phyloP scores from a whole-genome alignment of 2,888 invertebrate species.

The Hydrotaea diabolus region DNA sequence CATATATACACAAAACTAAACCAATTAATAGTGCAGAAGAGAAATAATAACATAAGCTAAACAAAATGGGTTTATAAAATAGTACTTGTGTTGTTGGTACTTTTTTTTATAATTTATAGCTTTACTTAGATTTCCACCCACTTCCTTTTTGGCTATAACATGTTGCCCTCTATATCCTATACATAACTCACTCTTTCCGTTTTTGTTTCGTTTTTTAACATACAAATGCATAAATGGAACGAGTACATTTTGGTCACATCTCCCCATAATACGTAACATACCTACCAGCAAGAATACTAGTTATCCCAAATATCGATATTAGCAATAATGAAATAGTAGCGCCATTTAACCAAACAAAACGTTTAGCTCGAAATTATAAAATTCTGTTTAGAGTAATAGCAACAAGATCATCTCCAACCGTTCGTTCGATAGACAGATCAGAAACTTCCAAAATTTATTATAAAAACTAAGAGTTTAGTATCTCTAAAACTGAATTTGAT shows the following conservation, averaged over 20 bases:
- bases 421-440: not conserved
- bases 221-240: not conserved
- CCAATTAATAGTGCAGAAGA: slow-evolving; percentile 13
- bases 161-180: not conserved
- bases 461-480: slow-evolving; percentile 39
- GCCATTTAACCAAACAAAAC: slow-evolving; percentile 5
- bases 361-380: not conserved
- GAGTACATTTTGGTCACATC: not conserved
- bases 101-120: slow-evolving; percentile 56
- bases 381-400: slow-evolving; percentile 3
- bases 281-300: not conserved
- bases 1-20: slow-evolving; percentile 37
- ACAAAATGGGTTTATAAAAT: slow-evolving; percentile 29
- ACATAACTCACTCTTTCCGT: too few relatives aligned
- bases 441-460: slow-evolving; percentile 51
- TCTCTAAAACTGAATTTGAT: slow-evolving; percentile 39
- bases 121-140: slow-evolving; percentile 46
- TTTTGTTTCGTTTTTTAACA: too few relatives aligned
- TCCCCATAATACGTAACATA: not conserved
- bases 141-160: slow-evolving; percentile 19
- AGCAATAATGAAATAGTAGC: slow-evolving; percentile 18
- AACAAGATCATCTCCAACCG: not conserved
- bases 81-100: slow-evolving; percentile 26
- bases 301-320: slow-evolving; percentile 27
- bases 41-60: slow-evolving; percentile 23